These are phyloP conservation scores for Argya squamiceps DNA, from an alignment of 2,797 vertebrate genomes.

Conservation along the genomic window DNA sequence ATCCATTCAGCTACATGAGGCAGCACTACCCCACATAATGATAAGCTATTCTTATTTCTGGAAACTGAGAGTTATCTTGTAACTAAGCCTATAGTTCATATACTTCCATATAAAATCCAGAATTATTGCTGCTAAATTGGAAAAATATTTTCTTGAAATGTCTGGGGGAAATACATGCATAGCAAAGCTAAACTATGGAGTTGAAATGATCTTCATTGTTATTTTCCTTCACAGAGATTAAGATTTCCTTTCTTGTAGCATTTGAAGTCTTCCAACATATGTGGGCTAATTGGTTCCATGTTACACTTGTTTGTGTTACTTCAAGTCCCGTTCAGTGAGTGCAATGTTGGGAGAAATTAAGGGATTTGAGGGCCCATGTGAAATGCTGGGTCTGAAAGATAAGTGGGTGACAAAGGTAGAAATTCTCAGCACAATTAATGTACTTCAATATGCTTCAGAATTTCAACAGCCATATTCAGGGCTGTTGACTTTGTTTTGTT, in stretches of 20 bases:
- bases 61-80: neutral
- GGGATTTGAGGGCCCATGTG: neutral
- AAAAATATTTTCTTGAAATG: neutral
- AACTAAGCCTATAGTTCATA: neutral
- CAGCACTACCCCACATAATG: neutral
- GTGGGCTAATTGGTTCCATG: constrained; percentile 6
- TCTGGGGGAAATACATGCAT: neutral
- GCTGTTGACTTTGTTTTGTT: constrained; percentile 4
- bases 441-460: neutral
- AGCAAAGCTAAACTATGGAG: neutral
- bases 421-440: neutral
- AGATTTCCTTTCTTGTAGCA: neutral
- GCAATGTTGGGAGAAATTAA: neutral
- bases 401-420: neutral
- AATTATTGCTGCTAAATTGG: neutral
- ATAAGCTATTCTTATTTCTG: neutral
- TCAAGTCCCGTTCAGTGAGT: neutral
- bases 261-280: neutral
- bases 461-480: neutral
- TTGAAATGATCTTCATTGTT: neutral
- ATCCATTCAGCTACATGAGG: neutral
- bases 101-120: neutral
- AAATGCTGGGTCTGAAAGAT: neutral
- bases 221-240: neutral
- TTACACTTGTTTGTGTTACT: neutral